These are phyloP conservation scores for Rhamnusium bicolor DNA, from an alignment of 2,888 invertebrate species.

Conservation along the genomic window DNA sequence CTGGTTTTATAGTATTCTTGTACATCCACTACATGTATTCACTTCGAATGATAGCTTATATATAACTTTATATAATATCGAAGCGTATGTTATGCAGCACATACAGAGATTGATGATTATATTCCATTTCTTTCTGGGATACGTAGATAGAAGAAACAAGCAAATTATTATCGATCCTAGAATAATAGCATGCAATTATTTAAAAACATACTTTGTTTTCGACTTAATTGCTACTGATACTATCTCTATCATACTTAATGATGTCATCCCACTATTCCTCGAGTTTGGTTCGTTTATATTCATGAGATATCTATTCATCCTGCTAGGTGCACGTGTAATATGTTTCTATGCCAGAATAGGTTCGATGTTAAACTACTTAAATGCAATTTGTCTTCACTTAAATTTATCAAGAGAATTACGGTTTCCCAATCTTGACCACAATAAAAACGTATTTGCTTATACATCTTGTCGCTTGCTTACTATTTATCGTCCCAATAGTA, in stretches of 20 bases:
- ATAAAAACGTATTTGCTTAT: background rate
- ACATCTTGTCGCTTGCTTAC: background rate
- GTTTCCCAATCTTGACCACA: background rate
- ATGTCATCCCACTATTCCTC: too few relatives aligned
- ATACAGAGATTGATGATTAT: background rate
- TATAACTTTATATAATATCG: too few relatives aligned
- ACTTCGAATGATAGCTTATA: too few relatives aligned
- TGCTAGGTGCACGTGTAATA: too few relatives aligned
- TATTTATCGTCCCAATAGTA: background rate
- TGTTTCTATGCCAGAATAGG: background rate
- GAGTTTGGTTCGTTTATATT: too few relatives aligned
- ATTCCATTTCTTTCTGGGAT: slow-evolving; percentile 49
- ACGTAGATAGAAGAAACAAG: slow-evolving; percentile 39
- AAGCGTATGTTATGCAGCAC: too few relatives aligned
- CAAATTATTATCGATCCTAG: slow-evolving; percentile 47
- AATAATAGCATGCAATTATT: slow-evolving; percentile 41
- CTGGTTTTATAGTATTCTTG: background rate
- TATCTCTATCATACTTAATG: too few relatives aligned
- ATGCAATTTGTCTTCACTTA: background rate
- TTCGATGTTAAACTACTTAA: background rate
- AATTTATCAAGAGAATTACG: background rate
- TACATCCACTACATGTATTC: too few relatives aligned
- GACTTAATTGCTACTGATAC: slow-evolving; percentile 24
- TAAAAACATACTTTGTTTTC: slow-evolving; percentile 49
- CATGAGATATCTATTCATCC: too few relatives aligned